Conservation (phyloP, 2,113 vertebrate species). For the Eudyptes chrysolophus region DNA sequence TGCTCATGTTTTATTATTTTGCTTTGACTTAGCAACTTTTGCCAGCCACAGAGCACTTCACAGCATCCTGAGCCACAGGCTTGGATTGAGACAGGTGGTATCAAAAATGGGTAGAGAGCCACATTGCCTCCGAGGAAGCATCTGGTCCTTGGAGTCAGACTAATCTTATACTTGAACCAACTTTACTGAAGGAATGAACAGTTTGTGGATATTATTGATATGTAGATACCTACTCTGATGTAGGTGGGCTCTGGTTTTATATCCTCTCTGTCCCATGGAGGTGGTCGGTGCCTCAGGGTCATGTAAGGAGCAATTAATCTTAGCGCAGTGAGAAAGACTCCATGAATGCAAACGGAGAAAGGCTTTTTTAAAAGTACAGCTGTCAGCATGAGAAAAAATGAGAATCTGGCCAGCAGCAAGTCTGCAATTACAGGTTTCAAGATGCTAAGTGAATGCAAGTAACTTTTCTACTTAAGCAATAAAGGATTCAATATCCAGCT, state of each 20-base stretch:
- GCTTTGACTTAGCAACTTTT: neutral
- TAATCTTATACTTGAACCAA: neutral
- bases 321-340: neutral
- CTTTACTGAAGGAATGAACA: neutral
- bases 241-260: neutral
- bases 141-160: neutral
- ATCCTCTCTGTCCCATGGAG: too few species aligned
- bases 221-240: neutral
- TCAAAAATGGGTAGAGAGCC: neutral
- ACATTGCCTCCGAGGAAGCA: neutral
- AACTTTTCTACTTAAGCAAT: neutral
- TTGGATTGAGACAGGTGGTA: neutral
- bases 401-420: neutral
- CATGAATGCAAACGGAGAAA: neutral
- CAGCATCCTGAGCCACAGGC: neutral
- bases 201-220: neutral
- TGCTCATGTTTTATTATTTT: neutral
- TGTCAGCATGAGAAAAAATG: neutral
- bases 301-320: neutral
- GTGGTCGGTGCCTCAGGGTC: accelerated
- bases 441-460: neutral
- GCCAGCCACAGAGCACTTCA: neutral
- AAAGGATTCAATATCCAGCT: neutral
- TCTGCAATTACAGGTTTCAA: neutral
- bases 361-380: neutral